Evolutionary conservation across 2,888 invertebrate genomes (phyloP), one percentile per base, ranked within the genome.

Genomic region (Diplolepis rosae): DNA sequence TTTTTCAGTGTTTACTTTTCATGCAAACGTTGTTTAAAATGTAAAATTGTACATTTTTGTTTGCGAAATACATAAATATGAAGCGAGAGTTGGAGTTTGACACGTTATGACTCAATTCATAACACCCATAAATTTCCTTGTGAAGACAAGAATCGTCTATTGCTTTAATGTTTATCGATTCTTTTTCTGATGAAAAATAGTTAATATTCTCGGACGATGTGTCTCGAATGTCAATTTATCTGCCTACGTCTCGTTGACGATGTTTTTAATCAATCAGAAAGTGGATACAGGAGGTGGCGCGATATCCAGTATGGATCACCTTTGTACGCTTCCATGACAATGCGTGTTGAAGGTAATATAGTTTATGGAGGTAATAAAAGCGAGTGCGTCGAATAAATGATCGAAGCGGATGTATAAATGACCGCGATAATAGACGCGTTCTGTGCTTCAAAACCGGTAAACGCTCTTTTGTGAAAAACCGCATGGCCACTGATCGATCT

Each of bases 261-360:
- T 22, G 32, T 54, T 54, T 54, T 54, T 28, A 54, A 54, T 54
- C 54, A 54, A 54, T 54, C 54, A 54, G 54, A 54, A 28, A 54
- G 18, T 30, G 18, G 32, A 54, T 54, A 54, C 18, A 5, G 32
- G 54, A 54, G 15, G 18, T 54, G 30, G 30, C 4, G 18, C 28
- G 54, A 30, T 54, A 18, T 30, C 5, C 52, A 54, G 11, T 30
- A 32, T 54, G 54, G 54, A 54, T 54, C 54, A 54, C 54, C 18
- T 45, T 45, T 22, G 45, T 45, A 18, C 9, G 54, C 30, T 54
- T 18, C 18, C 7, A 52, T n/a, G n/a, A 54, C 54, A 54, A 54
- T 30, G 18, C 54, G 28, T 54, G 18, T 18, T 15, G 2, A 28
- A 11, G 18, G 30, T 30, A 28, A 28, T 27, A 18, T 18, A 18